Evolutionary conservation across 37 sponge, comb jelly and placozoan species (phyloP), one percentile per base, ranked within the genome.

Genomic region (Cladorhizidae sp.): DNA sequence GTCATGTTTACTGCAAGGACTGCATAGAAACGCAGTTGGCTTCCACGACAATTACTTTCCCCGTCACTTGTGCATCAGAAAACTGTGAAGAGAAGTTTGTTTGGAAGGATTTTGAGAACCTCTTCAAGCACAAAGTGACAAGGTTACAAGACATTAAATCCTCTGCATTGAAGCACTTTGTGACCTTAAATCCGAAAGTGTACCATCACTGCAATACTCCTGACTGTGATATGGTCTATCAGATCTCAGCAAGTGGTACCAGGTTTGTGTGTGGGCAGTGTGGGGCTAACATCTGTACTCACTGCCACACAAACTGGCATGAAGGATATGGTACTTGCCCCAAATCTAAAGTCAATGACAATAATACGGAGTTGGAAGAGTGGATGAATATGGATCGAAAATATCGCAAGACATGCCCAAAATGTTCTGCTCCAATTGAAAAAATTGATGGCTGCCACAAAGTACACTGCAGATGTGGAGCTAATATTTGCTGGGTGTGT

Each of bases 401-500:
- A 45, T 12, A 45, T 9, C 59, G 84, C 7, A 87, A 87, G 59
- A 21, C 23, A 21, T 91, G 92, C 37, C 92, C 87, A n/a, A 81
- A 81, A 28, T 91, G 92, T 74, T 29, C 29, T 22, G 51, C 74
- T n/a, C 84, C 85, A 1, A 91, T 91, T 75, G 88, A 91, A 55
- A 91, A 91, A 58, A 71, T 1, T 52, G 81, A 37, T 50, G 88
- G 92, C 6, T 91, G 92, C 35, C 35, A 68, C 1, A 74, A 83
- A 40, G 36, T 91, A 70, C 3, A 15, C 2, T 91, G 92, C 61
- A 26, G 38, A 22, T 91, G 92, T 75, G 35, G 57, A 9, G 36
- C 74, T 23, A 73, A 79, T 54, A 87, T 91, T 38, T 91, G 92
- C 64, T 91, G 92, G 92, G 23, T 69, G 7, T 91, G 92, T 40